phyloP scores from a whole-genome alignment of 92 coral and sea anemone species.

The Umimayanthus kanabou region DNA sequence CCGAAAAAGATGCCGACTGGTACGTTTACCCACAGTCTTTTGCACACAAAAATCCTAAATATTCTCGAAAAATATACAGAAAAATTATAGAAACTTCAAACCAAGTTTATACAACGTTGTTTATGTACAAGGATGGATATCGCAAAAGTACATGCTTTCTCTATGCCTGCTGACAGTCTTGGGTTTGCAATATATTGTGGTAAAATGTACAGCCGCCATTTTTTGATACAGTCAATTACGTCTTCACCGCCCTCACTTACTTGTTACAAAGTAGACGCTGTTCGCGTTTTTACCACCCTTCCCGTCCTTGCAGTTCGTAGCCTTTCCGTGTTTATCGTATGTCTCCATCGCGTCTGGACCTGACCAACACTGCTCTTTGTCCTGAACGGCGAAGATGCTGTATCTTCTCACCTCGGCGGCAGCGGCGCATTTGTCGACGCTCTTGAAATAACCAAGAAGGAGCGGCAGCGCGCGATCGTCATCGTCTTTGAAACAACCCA shows the following conservation, averaged over 20 bases:
- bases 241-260: background rate
- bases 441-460: constrained; percentile 5
- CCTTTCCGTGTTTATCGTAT: constrained; percentile 23
- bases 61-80: no score
- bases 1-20: no score
- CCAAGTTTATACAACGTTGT: no score
- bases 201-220: no score
- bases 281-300: background rate
- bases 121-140: no score
- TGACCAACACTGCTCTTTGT: constrained; percentile 20
- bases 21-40: no score
- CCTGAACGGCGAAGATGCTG: constrained; percentile 10
- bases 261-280: background rate
- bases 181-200: no score
- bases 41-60: no score
- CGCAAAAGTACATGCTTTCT: no score
- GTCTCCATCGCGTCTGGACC: constrained; percentile 33
- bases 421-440: constrained; percentile 3
- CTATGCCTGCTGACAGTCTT: no score
- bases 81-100: no score
- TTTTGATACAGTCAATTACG: no score
- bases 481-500: constrained; percentile 28
- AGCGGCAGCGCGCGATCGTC: constrained; percentile 19
- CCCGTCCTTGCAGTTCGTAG: background rate
- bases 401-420: constrained; percentile 15